Conservation (phyloP, 1,140 invertebrate species). For the Acromyrmex heyeri region DNA sequence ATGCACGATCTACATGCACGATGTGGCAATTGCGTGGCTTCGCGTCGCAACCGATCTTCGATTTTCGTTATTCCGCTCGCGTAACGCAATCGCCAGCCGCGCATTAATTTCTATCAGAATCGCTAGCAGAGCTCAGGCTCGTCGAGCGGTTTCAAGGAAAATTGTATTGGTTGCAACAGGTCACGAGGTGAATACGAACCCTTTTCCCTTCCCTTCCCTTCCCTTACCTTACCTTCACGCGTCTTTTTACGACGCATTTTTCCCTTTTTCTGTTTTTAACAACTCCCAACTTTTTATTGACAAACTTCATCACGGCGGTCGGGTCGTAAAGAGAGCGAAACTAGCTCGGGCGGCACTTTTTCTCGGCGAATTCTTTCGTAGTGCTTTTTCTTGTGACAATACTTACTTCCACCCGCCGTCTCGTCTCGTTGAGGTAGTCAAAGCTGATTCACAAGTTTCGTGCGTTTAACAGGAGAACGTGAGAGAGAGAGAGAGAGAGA, state of each 20-base stretch:
- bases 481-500: slow-evolving; percentile 10
- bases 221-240: background rate
- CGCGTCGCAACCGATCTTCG: slow-evolving; percentile 4
- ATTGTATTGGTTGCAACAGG: slow-evolving; percentile 17
- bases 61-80: slow-evolving; percentile 21
- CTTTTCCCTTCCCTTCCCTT: too few species aligned
- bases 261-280: background rate
- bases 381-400: background rate
- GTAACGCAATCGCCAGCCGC: background rate
- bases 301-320: background rate
- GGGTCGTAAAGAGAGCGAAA: slow-evolving; percentile 7
- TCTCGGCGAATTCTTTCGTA: slow-evolving; percentile 3
- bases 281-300: background rate
- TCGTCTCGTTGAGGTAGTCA: slow-evolving; percentile 18
- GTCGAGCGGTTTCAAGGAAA: background rate
- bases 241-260: background rate
- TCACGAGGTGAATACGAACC: background rate
- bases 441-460: slow-evolving; percentile 44
- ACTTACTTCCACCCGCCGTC: background rate
- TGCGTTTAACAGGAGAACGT: slow-evolving; percentile 48
- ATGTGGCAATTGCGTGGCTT: slow-evolving; percentile 24
- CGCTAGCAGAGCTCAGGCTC: background rate
- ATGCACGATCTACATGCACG: background rate
- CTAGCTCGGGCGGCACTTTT: background rate
- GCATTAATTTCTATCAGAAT: background rate